These are phyloP conservation scores for Hofmannophila pseudospretella DNA, from an alignment of 2,888 invertebrate species.

Conservation along the genomic window DNA sequence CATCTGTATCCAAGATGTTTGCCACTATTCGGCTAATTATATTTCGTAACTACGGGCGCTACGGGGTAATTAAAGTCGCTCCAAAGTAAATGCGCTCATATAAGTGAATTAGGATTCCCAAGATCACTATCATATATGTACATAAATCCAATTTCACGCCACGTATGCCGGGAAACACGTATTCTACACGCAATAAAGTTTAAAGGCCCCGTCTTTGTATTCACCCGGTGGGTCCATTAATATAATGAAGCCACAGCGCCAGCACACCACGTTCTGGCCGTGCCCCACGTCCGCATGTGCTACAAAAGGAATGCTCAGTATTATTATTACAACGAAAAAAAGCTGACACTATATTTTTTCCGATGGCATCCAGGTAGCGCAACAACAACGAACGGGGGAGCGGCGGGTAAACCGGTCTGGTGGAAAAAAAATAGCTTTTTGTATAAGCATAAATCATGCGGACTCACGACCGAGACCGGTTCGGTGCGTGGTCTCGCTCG, in stretches of 20 bases:
- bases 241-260: constrained; percentile 70
- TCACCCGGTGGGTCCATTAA: constrained; percentile 72
- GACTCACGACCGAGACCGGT: constrained; percentile 65
- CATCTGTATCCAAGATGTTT: neutral
- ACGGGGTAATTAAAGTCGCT: constrained; percentile 1
- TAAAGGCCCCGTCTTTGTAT: constrained; percentile 68
- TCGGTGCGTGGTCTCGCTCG: constrained; percentile 44
- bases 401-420: constrained; percentile 58
- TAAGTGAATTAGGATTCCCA: constrained; percentile 21
- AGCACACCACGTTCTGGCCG: constrained; percentile 62
- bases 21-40: neutral
- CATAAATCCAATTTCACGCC: constrained; percentile 50
- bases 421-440: constrained; percentile 51
- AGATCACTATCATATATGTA: constrained; percentile 32
- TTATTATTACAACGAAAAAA: constrained; percentile 70
- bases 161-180: constrained; percentile 43
- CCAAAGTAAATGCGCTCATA: neutral
- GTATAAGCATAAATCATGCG: constrained; percentile 70
- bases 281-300: constrained; percentile 67
- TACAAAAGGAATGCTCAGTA: constrained; percentile 71
- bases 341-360: constrained; percentile 64
- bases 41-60: neutral
- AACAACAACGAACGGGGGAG: constrained; percentile 51
- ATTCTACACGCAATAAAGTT: constrained; percentile 58
- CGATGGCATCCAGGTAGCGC: constrained; percentile 63